These are phyloP conservation scores for Steinernema khuongi DNA, from an alignment of 1,140 invertebrate species.

Conservation along the genomic window DNA sequence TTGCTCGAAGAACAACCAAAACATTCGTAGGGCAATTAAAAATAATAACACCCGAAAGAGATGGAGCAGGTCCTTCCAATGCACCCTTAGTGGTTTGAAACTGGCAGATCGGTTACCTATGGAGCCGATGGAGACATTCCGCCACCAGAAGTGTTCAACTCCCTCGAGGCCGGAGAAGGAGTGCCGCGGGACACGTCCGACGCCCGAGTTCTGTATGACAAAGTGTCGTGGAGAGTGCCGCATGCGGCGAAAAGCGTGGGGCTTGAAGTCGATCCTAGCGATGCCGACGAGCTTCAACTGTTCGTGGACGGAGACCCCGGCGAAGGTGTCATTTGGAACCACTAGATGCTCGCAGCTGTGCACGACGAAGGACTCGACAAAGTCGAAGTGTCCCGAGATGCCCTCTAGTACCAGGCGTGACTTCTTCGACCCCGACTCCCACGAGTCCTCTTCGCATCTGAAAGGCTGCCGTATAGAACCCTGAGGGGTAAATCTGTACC, in stretches of 20 bases:
- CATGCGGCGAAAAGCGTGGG: background rate
- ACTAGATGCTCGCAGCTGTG: slow-evolving; percentile 28
- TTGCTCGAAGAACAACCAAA: too few relatives aligned
- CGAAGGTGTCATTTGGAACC: slow-evolving; percentile 30
- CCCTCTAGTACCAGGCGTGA: background rate
- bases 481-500: too few relatives aligned
- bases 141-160: background rate
- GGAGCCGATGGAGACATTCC: background rate
- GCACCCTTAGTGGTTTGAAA: too few relatives aligned
- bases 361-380: slow-evolving; percentile 25
- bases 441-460: slow-evolving; percentile 28
- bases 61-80: too few relatives aligned
- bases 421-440: slow-evolving; percentile 9
- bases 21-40: too few relatives aligned
- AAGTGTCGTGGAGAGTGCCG: background rate
- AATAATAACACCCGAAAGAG: too few relatives aligned
- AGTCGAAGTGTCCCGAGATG: background rate
- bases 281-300: slow-evolving; percentile 25
- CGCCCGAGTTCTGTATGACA: background rate
- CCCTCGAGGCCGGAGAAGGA: background rate
- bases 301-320: slow-evolving; percentile 23
- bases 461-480: background rate
- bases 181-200: background rate
- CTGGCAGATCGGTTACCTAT: too few relatives aligned
- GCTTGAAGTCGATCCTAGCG: background rate